Conservation (phyloP, 2,797 vertebrate genomes). For the Tachyglossus aculeatus region DNA sequence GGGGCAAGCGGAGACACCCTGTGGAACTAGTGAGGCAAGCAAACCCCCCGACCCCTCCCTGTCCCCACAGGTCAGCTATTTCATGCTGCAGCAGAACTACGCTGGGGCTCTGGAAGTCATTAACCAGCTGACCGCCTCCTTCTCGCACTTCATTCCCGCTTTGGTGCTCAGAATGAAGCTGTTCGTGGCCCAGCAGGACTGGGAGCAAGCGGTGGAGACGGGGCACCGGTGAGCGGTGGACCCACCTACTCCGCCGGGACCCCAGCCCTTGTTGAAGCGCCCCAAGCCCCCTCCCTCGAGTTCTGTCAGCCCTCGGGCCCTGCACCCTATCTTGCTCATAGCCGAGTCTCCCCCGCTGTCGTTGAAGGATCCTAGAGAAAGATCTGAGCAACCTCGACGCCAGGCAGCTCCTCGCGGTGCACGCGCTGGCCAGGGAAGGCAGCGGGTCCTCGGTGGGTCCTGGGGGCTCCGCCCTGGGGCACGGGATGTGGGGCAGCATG, state of each 20-base stretch:
- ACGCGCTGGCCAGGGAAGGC: slow-evolving; percentile 71
- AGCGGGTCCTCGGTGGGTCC: slow-evolving; percentile 63
- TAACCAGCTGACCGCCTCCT: slow-evolving; percentile 66
- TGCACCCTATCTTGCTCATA: not conserved
- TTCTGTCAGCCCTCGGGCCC: not conserved
- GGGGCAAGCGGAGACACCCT: not conserved
- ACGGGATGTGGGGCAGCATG: not conserved
- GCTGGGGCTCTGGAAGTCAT: slow-evolving; percentile 67
- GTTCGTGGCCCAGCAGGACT: slow-evolving; percentile 74
- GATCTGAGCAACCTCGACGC: slow-evolving; percentile 74
- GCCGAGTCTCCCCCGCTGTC: not conserved
- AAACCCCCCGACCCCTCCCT: too few relatives aligned
- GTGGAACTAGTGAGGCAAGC: too few relatives aligned
- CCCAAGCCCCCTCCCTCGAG: not conserved
- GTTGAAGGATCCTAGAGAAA: slow-evolving; percentile 72
- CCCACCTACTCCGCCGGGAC: fast-evolving
- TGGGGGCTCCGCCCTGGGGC: not conserved
- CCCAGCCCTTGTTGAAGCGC: not conserved
- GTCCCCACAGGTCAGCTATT: slow-evolving; percentile 67
- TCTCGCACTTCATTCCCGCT: slow-evolving; percentile 70
- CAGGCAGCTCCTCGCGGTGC: slow-evolving; percentile 69
- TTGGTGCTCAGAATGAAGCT: slow-evolving; percentile 76
- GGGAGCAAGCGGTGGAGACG: slow-evolving; percentile 73
- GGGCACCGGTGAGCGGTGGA: slow-evolving; percentile 62
- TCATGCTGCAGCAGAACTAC: slow-evolving; percentile 73